Evolutionary conservation across 2,888 invertebrate genomes (phyloP), one percentile per base, ranked within the genome.

Genomic region (Drosophila cyrtoloma): DNA sequence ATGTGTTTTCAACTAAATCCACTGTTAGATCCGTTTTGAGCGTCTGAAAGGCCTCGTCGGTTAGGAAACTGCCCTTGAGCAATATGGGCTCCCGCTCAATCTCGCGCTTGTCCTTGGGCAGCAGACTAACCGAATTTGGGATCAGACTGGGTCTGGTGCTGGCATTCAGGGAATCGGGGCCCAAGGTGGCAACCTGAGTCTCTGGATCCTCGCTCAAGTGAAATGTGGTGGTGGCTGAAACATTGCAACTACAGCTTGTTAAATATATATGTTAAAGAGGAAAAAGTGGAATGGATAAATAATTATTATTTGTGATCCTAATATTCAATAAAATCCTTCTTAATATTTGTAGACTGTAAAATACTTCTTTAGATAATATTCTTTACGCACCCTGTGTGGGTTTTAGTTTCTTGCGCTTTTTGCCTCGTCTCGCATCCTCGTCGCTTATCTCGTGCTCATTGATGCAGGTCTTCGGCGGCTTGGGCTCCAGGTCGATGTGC

Each of bases 101-200:
- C 52, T 92, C 92, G 4, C 81, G 84, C 52, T 91, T 92, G 3
- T 92, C 92, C 42, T 91, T 88, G 26, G 91, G 91, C 60, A 93
- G 75, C 30, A 93, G 64, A 58, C 80, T 80, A 0, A 77, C 73
- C 0, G 89, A 72, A 5, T 94, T 93, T 1, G 95, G 94, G 19
- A 95, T 95, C 26, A 96, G 92, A 3, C 96, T 96, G 0, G 95
- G 95, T 16, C 96, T 94, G 0, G 96, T 95, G 82, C 96, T 96
- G 1, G 95, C 94, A 92, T 96, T 96, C 16, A 95, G 94, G 0
- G 96, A 96, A 87, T 96, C 96, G 0, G 95, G 95, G 0, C 94
- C 95, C 55, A 96, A 93, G 10, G 95, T 94, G 1, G 95, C 95
- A 14, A 96, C 95, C 91, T 96, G 96, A 3, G 96, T 96, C 93